Percentiles rank a stretch among this genome's conserved stretches.
Conservation (phyloP, 1,140 invertebrate genomes). For the Magallana ariakensis region DNA sequence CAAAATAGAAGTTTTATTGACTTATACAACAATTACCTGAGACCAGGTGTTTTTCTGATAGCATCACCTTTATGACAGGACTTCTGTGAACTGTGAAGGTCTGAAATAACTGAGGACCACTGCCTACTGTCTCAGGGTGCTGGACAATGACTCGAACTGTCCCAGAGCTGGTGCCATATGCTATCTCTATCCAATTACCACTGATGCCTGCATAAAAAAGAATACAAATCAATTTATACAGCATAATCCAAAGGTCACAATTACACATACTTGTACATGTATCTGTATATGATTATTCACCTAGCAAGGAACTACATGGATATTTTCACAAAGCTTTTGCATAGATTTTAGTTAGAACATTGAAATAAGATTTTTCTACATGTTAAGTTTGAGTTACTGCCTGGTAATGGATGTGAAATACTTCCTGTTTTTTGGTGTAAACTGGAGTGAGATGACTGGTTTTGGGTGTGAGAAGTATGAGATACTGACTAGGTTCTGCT, state of each 20-base stretch:
- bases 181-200: slow-evolving; percentile 99
- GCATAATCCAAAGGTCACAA: neutral
- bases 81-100: slow-evolving; percentile 98
- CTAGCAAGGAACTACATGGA: too few relatives aligned
- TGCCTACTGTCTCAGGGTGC: slow-evolving; percentile 98
- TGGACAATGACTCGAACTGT: slow-evolving; percentile 98
- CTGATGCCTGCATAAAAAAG: slow-evolving; percentile 86
- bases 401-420: neutral
- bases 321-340: too few relatives aligned
- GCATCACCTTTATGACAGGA: slow-evolving; percentile 93
- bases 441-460: slow-evolving; percentile 83
- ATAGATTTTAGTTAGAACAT: too few relatives aligned
- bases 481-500: too few relatives aligned
- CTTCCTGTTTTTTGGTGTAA: slow-evolving; percentile 97
- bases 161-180: slow-evolving; percentile 97
- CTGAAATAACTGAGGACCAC: slow-evolving; percentile 97
- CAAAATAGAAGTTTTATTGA: too few relatives aligned
- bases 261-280: neutral
- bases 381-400: too few relatives aligned
- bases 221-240: neutral
- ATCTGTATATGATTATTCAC: too few relatives aligned
- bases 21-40: slow-evolving; percentile 80
- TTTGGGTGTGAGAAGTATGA: slow-evolving; percentile 92
- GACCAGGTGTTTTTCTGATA: slow-evolving; percentile 97
- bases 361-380: too few relatives aligned